Evolutionary conservation across 2,113 vertebrate species (phyloP).

Genomic region (Aldabrachelys gigantea): DNA sequence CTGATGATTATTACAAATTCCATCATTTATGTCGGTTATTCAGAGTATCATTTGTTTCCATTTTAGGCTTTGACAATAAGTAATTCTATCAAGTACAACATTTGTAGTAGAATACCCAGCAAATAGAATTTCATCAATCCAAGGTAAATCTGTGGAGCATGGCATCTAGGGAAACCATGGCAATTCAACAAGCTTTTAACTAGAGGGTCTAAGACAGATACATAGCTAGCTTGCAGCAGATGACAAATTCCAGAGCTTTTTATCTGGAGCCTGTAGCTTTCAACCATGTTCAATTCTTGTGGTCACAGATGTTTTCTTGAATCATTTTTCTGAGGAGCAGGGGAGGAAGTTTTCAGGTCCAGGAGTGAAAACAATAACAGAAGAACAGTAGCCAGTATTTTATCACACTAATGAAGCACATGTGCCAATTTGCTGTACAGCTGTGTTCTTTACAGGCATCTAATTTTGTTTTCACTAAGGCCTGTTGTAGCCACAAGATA

Average conservation of each 20-base stretch:
- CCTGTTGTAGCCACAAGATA: neutral
- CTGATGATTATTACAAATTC: neutral
- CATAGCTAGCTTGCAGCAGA: fast-evolving
- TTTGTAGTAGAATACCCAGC: neutral
- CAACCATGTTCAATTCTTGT: fast-evolving
- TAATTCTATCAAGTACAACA: neutral
- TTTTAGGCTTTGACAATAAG: neutral
- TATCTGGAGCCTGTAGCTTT: neutral
- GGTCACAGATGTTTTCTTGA: neutral
- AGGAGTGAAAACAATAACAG: neutral
- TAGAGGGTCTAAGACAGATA: neutral
- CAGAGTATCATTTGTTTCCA: fast-evolving
- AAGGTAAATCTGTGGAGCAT: neutral
- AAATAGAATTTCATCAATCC: neutral
- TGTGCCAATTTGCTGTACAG: neutral
- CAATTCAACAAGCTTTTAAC: neutral
- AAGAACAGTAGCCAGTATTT: neutral
- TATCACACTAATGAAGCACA: neutral
- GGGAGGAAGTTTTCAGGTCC: neutral
- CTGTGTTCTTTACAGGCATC: too few species aligned
- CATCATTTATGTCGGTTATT: neutral
- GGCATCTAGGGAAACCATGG: neutral
- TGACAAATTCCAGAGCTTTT: neutral
- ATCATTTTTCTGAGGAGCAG: neutral
- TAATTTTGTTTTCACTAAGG: neutral